Evolutionary conservation across 2,888 invertebrate genomes (phyloP).

Genomic region (Terebella lapidaria): DNA sequence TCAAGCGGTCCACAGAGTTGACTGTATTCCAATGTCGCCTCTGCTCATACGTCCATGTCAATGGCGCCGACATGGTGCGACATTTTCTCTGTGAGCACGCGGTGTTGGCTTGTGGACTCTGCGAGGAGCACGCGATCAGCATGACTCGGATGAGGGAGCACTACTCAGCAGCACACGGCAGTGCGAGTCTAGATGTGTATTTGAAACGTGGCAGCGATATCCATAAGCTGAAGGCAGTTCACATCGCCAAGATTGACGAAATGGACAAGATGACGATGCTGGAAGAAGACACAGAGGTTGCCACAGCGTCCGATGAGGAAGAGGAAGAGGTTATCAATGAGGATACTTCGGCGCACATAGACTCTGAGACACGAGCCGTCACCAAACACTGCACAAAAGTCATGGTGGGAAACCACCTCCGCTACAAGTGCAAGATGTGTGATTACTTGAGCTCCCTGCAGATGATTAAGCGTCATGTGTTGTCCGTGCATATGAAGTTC

Average conservation of each 20-base stretch:
- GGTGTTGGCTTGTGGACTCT: background rate
- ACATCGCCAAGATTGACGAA: background rate
- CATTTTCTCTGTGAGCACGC: background rate
- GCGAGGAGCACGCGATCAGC: background rate
- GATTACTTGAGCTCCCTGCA: background rate
- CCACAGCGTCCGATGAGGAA: too few relatives aligned
- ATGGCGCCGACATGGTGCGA: background rate
- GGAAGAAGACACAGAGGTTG: too few relatives aligned
- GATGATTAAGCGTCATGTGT: background rate
- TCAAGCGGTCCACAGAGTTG: background rate
- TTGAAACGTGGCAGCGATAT: background rate
- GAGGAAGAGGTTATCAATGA: background rate
- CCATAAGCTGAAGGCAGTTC: background rate
- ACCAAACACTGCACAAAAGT: background rate
- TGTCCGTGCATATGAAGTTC: slow-evolving; percentile 1
- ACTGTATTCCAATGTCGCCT: background rate
- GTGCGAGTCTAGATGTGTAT: background rate
- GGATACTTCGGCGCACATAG: background rate
- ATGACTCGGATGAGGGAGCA: background rate
- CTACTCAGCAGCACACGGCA: background rate
- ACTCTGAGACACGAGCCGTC: background rate
- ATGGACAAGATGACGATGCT: background rate
- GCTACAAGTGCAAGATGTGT: background rate
- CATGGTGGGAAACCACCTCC: background rate
- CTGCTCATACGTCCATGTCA: background rate